A percentile compares a stretch with the other conserved stretches of the same genome.
Evolutionary conservation across 2,113 vertebrate species (phyloP).

Genomic region (Turnix velox): DNA sequence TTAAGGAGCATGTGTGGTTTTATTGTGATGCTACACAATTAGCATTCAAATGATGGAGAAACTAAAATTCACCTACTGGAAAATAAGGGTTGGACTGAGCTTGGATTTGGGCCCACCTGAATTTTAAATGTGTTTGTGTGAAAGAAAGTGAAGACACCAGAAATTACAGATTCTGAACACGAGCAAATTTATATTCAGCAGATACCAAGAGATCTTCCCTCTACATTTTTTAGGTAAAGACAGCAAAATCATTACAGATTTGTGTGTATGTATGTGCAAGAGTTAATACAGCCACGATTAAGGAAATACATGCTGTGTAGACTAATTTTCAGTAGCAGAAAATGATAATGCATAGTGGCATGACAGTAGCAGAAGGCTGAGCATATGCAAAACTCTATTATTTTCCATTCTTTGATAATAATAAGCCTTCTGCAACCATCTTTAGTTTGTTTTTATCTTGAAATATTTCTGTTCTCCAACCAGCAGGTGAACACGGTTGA

Average conservation of each 20-base stretch:
- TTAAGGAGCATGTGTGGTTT: constrained; percentile 4
- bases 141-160: not conserved
- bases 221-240: not conserved
- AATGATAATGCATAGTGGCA: not conserved
- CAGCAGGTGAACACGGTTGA: constrained; percentile 27
- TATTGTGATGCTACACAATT: constrained; percentile 1
- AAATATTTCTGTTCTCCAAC: not conserved
- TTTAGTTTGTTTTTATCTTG: constrained; percentile 44
- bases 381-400: constrained; percentile 40
- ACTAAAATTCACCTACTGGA: constrained; percentile 14
- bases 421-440: not conserved
- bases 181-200: not conserved
- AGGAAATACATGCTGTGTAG: not conserved
- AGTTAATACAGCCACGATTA: not conserved
- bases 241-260: not conserved
- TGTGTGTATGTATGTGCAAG: not conserved
- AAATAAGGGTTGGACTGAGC: not conserved
- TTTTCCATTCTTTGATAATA: constrained; percentile 32
- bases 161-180: not conserved
- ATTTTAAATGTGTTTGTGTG: not conserved
- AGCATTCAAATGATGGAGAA: not conserved
- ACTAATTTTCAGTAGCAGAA: not conserved
- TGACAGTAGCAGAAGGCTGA: constrained; percentile 23
- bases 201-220: not conserved
- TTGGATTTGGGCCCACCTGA: not conserved